Percentiles rank a stretch among this genome's conserved stretches.
These are phyloP conservation scores for Bos javanicus DNA, from an alignment of 2,113 vertebrate species.

Conservation along the genomic window DNA sequence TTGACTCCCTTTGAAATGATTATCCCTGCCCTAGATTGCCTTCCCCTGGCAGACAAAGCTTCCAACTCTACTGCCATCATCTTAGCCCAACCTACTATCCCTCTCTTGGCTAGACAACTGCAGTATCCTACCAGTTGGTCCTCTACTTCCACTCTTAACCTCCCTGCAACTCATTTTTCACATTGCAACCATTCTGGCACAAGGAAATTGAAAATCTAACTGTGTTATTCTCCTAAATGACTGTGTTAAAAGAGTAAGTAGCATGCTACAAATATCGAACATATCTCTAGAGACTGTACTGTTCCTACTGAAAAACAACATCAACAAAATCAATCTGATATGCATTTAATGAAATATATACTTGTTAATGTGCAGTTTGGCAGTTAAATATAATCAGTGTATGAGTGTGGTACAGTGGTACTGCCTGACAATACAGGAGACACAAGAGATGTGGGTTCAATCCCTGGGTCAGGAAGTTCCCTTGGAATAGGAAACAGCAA, in stretches of 20 bases:
- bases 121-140: neutral
- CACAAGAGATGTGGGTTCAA: neutral
- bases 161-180: neutral
- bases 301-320: neutral
- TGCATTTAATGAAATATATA: neutral
- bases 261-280: neutral
- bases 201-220: neutral
- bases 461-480: neutral
- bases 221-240: neutral
- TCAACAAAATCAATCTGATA: neutral
- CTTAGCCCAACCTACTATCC: neutral
- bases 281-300: neutral
- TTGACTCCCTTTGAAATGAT: neutral
- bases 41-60: neutral
- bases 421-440: neutral
- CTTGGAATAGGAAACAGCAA: neutral
- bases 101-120: neutral
- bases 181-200: neutral
- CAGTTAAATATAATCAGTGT: neutral
- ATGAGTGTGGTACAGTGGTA: neutral
- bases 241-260: neutral
- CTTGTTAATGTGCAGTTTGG: neutral
- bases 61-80: neutral
- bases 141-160: neutral
- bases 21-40: neutral